A percentile compares a stretch with the other conserved stretches of the same genome.
These are phyloP conservation scores for Rutilus rutilus DNA, from an alignment of 2,113 vertebrate genomes.

Conservation along the genomic window DNA sequence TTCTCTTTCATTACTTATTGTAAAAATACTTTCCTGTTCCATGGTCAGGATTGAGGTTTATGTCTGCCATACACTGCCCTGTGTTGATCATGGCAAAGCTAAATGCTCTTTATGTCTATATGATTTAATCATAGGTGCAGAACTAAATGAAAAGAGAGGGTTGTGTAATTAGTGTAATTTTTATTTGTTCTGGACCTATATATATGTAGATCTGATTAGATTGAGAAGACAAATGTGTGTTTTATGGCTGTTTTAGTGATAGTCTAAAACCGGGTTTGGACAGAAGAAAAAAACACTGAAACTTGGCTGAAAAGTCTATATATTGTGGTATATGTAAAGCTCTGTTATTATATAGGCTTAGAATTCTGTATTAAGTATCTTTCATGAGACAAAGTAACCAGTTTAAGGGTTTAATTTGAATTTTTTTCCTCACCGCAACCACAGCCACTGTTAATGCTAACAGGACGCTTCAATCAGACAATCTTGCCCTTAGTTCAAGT, in stretches of 20 bases:
- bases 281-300: neutral
- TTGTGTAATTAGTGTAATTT: conserved; percentile 20
- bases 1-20: conserved; percentile 24
- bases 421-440: neutral
- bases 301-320: neutral
- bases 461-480: neutral
- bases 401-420: neutral
- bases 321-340: neutral
- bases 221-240: neutral
- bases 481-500: conserved; percentile 5
- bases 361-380: neutral
- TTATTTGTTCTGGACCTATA: conserved; percentile 35
- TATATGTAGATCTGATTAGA: neutral
- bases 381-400: neutral
- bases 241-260: neutral
- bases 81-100: conserved; percentile 48
- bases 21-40: neutral
- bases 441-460: neutral
- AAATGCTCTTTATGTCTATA: conserved; percentile 12
- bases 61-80: neutral
- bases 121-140: conserved; percentile 33
- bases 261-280: conserved; percentile 5
- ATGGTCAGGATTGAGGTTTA: conserved; percentile 18
- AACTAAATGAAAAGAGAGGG: conserved; percentile 41
- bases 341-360: neutral